These are phyloP conservation scores for Megastigmus dorsalis DNA, from an alignment of 2,888 invertebrate genomes.

Conservation along the genomic window DNA sequence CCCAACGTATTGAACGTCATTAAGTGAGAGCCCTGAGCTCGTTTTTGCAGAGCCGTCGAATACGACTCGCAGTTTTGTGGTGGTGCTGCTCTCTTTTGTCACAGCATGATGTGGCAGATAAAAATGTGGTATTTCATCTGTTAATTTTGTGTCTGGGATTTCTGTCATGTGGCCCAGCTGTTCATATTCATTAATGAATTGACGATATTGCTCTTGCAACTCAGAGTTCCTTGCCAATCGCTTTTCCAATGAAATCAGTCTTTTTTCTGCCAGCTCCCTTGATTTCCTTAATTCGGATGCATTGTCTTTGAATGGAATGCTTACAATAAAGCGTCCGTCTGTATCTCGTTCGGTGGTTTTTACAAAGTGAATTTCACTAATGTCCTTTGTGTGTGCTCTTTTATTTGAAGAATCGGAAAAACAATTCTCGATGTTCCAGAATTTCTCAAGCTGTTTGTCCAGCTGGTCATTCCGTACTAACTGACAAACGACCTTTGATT, in stretches of 20 bases:
- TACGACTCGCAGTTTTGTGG: constrained; percentile 61
- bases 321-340: constrained; percentile 25
- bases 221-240: not conserved
- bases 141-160: not conserved
- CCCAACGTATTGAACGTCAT: constrained; percentile 58
- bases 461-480: not conserved
- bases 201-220: constrained; percentile 25
- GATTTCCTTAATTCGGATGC: not conserved
- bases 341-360: constrained; percentile 1
- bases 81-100: constrained; percentile 24
- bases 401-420: too few species aligned
- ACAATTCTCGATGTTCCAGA: constrained; percentile 38
- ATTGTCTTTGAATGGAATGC: constrained; percentile 28
- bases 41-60: constrained; percentile 61
- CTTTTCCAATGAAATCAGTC: constrained; percentile 16
- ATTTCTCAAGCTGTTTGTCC: not conserved
- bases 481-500: not conserved
- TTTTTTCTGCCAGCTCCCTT: not conserved
- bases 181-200: constrained; percentile 49
- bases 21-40: constrained; percentile 56
- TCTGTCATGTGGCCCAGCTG: constrained; percentile 43
- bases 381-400: not conserved
- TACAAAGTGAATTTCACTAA: constrained; percentile 29
- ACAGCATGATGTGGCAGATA: constrained; percentile 64
- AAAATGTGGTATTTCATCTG: not conserved